phyloP scores from a whole-genome alignment of 1,140 invertebrate genomes.

The Metopolophium dirhodum region DNA sequence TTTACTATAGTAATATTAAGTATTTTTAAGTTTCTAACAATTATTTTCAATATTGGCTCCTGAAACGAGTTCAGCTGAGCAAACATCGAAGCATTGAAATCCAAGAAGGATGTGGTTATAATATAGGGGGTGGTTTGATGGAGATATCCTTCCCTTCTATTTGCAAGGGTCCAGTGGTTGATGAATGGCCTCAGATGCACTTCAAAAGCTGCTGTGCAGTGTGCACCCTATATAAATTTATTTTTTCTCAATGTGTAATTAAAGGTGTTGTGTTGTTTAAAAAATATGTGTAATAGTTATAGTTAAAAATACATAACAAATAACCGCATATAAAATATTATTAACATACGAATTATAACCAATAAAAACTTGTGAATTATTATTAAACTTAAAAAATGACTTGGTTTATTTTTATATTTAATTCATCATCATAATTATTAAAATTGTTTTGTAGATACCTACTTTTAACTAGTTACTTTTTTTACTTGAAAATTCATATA shows the following conservation, averaged over 20 bases:
- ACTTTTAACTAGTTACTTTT: background rate
- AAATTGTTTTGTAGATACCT: background rate
- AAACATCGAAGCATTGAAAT: constrained; percentile 45
- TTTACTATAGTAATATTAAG: background rate
- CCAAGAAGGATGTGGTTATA: constrained; percentile 44
- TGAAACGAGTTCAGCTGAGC: constrained; percentile 40
- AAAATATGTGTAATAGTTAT: background rate
- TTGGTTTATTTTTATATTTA: background rate
- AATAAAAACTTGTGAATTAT: background rate
- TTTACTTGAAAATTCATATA: too few species aligned
- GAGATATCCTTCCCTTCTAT: constrained; percentile 42
- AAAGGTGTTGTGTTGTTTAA: constrained; percentile 2
- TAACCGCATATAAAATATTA: background rate
- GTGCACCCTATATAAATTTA: constrained; percentile 13
- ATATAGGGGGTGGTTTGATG: constrained; percentile 36
- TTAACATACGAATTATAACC: background rate
- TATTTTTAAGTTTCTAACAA: background rate
- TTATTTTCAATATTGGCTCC: constrained; percentile 33
- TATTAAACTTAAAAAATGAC: background rate
- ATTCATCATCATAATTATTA: background rate
- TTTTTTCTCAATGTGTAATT: constrained; percentile 7
- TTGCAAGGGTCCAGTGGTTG: constrained; percentile 20
- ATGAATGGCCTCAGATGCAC: constrained; percentile 46
- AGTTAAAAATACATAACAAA: background rate
- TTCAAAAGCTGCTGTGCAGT: constrained; percentile 47